Percentiles rank a stretch among this genome's conserved stretches.
These are phyloP conservation scores for Portunus trituberculatus DNA, from an alignment of 1,140 invertebrate genomes.

Conservation along the genomic window DNA sequence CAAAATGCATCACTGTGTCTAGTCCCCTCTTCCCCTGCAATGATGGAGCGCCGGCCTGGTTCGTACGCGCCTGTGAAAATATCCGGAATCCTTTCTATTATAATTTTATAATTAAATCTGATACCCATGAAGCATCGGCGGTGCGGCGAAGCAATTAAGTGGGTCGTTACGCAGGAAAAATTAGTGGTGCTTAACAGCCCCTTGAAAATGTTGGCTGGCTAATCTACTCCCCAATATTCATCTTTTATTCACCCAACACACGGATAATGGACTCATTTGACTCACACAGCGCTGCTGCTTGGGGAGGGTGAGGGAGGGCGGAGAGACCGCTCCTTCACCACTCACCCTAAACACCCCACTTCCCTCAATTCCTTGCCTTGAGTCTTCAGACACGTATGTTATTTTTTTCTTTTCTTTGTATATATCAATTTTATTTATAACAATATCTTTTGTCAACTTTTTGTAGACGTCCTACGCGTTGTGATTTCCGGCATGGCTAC, in stretches of 20 bases:
- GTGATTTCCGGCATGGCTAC: no score
- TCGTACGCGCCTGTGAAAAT: not conserved
- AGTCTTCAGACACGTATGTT: not conserved
- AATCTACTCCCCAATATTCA: not conserved
- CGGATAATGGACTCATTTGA: slow-evolving; percentile 2
- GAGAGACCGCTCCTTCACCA: no score
- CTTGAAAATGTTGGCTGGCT: not conserved
- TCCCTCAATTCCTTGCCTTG: not conserved
- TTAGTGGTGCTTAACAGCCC: not conserved
- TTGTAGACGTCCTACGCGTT: no score
- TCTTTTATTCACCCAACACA: not conserved
- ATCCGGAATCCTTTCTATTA: not conserved
- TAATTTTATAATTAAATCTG: slow-evolving; percentile 15
- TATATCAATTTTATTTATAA: no score
- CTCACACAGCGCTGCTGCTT: not conserved
- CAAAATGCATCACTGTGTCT: not conserved
- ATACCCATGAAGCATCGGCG: not conserved
- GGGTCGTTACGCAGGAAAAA: not conserved
- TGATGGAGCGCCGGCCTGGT: not conserved
- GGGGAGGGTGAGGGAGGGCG: no score
- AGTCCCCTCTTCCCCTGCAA: not conserved
- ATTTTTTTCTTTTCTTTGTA: no score
- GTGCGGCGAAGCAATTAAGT: not conserved
- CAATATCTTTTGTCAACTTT: no score
- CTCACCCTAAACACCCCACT: not conserved